A percentile compares a stretch with the other conserved stretches of the same genome.
Conservation (phyloP, 2,888 invertebrate species). For the Mythimna loreyi region DNA sequence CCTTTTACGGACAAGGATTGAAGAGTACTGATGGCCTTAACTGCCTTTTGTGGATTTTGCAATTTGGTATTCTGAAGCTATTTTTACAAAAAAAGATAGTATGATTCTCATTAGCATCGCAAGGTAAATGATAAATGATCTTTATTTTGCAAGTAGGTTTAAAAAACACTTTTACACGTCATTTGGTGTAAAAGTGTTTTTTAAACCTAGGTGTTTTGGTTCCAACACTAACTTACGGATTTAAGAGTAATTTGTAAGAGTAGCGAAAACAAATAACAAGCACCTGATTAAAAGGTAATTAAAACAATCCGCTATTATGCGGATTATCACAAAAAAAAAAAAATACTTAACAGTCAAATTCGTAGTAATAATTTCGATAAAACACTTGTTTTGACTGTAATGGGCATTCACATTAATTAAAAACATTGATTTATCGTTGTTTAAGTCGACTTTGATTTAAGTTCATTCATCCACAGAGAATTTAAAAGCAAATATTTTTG, state of each 20-base stretch:
- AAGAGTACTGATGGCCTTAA: conserved; percentile 38
- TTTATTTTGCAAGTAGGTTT: too few relatives aligned
- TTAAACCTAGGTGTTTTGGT: conserved; percentile 17
- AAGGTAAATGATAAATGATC: too few relatives aligned
- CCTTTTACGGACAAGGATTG: conserved; percentile 50
- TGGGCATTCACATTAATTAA: neutral
- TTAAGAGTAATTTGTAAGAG: too few relatives aligned
- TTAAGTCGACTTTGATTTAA: conserved; percentile 7
- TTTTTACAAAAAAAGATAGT: neutral
- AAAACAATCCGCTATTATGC: neutral
- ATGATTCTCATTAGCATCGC: conserved; percentile 10
- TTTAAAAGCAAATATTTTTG: conserved; percentile 7
- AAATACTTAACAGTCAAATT: conserved; percentile 4
- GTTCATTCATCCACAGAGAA: conserved; percentile 29
- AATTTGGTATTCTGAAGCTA: conserved; percentile 10
- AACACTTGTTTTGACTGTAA: conserved; percentile 1
- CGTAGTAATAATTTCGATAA: conserved; percentile 2
- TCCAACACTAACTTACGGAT: conserved; percentile 3
- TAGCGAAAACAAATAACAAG: neutral
- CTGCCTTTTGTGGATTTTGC: conserved; percentile 29
- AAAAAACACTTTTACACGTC: too few relatives aligned
- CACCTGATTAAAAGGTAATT: neutral
- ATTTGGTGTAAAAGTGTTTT: too few relatives aligned
- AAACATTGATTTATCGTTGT: conserved; percentile 8
- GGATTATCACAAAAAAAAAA: neutral